Conservation (phyloP, 2,113 vertebrate genomes). For the Anguilla japonica region DNA sequence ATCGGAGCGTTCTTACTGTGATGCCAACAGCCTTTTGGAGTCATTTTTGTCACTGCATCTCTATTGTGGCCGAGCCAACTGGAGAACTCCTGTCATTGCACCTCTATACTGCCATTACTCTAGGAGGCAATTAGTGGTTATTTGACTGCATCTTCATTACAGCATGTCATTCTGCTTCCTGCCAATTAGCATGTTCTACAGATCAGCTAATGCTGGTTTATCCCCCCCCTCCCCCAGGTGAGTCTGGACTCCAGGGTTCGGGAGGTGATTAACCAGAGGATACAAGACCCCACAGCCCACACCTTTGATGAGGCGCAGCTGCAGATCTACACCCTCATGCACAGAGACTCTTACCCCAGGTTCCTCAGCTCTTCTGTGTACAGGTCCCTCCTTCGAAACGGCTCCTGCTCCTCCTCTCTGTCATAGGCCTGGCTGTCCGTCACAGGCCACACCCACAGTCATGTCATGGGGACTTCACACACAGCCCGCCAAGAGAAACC, state of each 20-base stretch:
- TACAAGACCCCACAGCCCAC: constrained; percentile 75
- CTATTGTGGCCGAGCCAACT: neutral
- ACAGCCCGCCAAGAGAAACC: no score
- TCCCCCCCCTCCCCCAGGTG: constrained; percentile 64
- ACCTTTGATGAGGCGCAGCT: constrained; percentile 82
- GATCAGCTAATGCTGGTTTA: neutral
- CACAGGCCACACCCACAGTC: neutral
- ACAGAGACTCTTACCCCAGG: constrained; percentile 71
- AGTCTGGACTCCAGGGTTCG: constrained; percentile 83
- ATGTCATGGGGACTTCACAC: no score
- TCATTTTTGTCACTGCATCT: no score
- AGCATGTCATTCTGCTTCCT: no score
- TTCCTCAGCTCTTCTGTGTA: constrained; percentile 85
- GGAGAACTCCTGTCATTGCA: neutral
- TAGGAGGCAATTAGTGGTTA: neutral
- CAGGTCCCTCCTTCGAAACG: constrained; percentile 67
- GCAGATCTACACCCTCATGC: constrained; percentile 32
- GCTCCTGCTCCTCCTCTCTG: constrained; percentile 21
- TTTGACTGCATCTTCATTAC: neutral
- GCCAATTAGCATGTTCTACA: neutral
- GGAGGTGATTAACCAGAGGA: constrained; percentile 82
- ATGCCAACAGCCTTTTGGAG: neutral
- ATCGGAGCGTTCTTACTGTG: neutral
- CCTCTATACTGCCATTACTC: neutral
- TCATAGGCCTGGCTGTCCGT: neutral